These are phyloP conservation scores for Clarias gariepinus DNA, from an alignment of 2,113 vertebrate genomes.

Conservation along the genomic window DNA sequence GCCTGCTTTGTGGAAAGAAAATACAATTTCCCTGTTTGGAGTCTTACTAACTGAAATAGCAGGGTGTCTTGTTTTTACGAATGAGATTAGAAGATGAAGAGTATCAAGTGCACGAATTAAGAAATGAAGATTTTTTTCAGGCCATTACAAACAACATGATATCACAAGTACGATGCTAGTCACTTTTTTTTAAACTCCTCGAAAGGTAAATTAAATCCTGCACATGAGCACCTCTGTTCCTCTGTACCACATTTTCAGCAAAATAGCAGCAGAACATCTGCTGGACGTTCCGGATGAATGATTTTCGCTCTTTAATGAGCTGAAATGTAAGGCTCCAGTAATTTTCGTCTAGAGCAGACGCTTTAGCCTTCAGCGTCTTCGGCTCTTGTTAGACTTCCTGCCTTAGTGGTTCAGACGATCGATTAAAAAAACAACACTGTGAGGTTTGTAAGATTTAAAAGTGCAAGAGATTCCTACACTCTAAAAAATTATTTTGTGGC, in stretches of 20 bases:
- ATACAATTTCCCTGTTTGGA: constrained; percentile 3
- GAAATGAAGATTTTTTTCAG: background rate
- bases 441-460: background rate
- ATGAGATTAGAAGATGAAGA: background rate
- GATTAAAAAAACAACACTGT: background rate
- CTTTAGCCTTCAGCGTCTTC: background rate
- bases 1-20: background rate
- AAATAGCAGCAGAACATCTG: background rate
- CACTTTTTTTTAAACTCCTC: background rate
- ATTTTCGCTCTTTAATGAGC: constrained; percentile 15
- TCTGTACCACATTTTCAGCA: background rate
- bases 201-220: background rate
- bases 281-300: constrained; percentile 20
- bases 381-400: constrained; percentile 13
- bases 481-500: no score
- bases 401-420: background rate
- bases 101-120: background rate
- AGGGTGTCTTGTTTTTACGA: constrained; percentile 20
- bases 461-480: background rate
- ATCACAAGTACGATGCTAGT: background rate
- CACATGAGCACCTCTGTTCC: background rate
- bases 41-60: constrained; percentile 2
- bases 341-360: background rate
- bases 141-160: background rate
- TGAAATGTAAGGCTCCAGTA: background rate